Evolutionary conservation across 2,888 invertebrate species (phyloP), one percentile per base, ranked within the genome.

Genomic region (Pyrocoelia pectoralis): DNA sequence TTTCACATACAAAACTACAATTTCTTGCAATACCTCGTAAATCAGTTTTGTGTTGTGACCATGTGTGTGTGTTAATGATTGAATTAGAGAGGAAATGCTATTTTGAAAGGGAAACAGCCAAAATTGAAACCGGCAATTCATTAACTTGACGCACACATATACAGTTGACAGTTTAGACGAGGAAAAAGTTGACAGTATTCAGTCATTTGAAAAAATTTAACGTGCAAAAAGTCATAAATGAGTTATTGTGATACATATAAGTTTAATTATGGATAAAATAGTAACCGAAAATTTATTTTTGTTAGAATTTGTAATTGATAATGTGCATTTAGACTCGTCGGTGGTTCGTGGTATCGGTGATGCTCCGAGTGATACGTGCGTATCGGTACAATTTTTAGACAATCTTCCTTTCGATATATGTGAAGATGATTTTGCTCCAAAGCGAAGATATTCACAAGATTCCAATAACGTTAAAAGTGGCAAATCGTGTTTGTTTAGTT

Each of bases 401-500:
- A 83, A 89, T 43, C 85, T 85, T 0, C 83, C 87, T 0, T 74
- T 89, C 12, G 85, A 86, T 68, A 86, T 89, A 62, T 86, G 86
- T 75, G 88, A 89, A 70, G 86, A 87, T 64, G 87, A 88, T 53
- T 78, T 80, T 51, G 65, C 74, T 0, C 78, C 80, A 0, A 74
- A 79, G 8, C 72, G 71, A 61, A 71, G 62, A 65, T 71, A 41
- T 40, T 65, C 52, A 79, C 82, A 1, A 83, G 83, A 46, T 72
- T 77, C 33, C 9, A 72, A 68, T 3, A 77, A 82, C 0, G 85
- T 88, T 59, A 87, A 86, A 73, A 88, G 83, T 68, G 89, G 89
- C 18, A 89, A 89, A 76, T 89, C 89, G 0, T 89, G 89, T 70
- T 79, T 89, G n/a, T 89, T 89, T 73, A 88, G 88, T 0, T 77